phyloP scores from a whole-genome alignment of 2,888 invertebrate species.

The Drosophila lutescens region DNA sequence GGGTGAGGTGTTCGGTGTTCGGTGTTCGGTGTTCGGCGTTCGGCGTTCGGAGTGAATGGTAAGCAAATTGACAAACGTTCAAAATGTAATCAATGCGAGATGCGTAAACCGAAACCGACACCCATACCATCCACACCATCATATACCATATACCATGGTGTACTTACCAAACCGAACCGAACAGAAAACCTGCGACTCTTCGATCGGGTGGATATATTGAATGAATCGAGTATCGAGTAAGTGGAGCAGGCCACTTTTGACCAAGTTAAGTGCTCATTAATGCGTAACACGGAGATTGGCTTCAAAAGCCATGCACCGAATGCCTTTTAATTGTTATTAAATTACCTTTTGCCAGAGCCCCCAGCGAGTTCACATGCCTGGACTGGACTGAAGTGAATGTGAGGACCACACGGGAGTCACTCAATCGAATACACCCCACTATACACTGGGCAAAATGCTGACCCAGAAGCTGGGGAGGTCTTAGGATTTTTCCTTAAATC shows the following conservation, averaged over 20 bases:
- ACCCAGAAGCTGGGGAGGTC: not conserved
- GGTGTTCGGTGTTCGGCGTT: constrained; percentile 44
- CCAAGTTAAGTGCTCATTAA: constrained; percentile 83
- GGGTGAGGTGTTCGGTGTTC: constrained; percentile 27
- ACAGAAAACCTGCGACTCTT: constrained; percentile 25
- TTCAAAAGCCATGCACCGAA: constrained; percentile 78
- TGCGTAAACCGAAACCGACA: constrained; percentile 64
- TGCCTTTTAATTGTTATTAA: constrained; percentile 79
- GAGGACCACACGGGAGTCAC: constrained; percentile 63
- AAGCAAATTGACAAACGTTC: constrained; percentile 78
- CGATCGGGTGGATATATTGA: constrained; percentile 33
- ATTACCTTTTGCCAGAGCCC: constrained; percentile 62
- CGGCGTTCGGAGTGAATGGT: constrained; percentile 69
- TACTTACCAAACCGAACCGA: constrained; percentile 1
- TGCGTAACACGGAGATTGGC: constrained; percentile 82
- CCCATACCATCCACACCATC: not conserved
- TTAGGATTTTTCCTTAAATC: too few species aligned
- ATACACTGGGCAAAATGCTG: not conserved
- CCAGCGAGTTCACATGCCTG: constrained; percentile 38
- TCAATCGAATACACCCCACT: constrained; percentile 24
- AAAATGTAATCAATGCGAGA: constrained; percentile 77
- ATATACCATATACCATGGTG: not conserved
- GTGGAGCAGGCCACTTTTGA: constrained; percentile 78
- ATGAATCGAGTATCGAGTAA: constrained; percentile 41
- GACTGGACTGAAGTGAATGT: constrained; percentile 42